Evolutionary conservation across 2,888 invertebrate species (phyloP).

Genomic region (Lasioglossum villosulum): DNA sequence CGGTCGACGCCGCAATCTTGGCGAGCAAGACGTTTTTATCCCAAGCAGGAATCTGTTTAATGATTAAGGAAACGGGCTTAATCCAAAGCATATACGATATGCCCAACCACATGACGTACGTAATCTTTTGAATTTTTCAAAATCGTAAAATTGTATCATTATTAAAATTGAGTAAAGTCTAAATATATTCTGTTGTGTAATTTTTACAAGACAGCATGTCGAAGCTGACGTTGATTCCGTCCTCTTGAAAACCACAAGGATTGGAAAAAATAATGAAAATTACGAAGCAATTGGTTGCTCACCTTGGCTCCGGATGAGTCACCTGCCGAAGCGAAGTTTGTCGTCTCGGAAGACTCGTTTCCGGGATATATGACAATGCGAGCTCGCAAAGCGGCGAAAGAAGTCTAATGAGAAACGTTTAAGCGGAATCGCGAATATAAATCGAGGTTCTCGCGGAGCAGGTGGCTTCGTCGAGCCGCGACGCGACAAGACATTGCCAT

Average conservation of each 20-base stretch:
- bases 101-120: no score
- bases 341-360: conserved; percentile 6
- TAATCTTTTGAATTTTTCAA: no score
- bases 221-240: no score
- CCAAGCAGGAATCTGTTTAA: background rate
- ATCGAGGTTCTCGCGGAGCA: conserved; percentile 72
- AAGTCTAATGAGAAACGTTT: conserved; percentile 27
- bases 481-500: conserved; percentile 84
- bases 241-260: background rate
- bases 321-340: background rate
- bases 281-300: background rate
- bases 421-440: conserved; percentile 69
- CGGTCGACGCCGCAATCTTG: background rate
- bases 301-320: background rate
- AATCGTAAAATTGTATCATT: no score
- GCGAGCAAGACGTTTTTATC: background rate
- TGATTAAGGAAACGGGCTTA: no score
- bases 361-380: conserved; percentile 5
- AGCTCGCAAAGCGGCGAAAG: conserved; percentile 21
- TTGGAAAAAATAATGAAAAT: background rate
- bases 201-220: no score
- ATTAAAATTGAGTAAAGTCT: no score
- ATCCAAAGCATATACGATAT: no score
- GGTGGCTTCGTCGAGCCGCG: conserved; percentile 82
- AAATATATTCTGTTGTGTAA: no score